These are phyloP conservation scores for Equus quagga DNA, from an alignment of 2,113 vertebrate genomes.

Conservation along the genomic window DNA sequence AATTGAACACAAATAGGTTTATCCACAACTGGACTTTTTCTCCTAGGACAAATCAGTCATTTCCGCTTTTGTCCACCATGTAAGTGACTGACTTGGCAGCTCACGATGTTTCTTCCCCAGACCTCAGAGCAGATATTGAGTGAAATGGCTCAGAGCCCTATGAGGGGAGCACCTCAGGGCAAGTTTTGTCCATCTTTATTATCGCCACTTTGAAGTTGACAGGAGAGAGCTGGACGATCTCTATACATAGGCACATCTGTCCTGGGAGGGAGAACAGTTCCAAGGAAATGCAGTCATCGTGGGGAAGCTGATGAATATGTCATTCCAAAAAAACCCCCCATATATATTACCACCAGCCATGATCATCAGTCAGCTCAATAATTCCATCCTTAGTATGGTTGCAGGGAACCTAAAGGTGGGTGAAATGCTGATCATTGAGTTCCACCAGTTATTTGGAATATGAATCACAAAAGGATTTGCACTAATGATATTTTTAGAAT, in stretches of 20 bases:
- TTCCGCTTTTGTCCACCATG: neutral
- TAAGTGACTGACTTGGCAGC: neutral
- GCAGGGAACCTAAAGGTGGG: conserved; percentile 88
- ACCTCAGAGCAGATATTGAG: neutral
- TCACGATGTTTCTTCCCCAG: neutral
- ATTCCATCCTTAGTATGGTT: conserved; percentile 86
- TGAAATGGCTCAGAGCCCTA: neutral
- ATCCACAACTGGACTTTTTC: neutral
- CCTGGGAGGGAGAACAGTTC: conserved; percentile 87
- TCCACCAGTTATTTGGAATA: conserved; percentile 87
- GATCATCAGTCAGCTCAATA: conserved; percentile 86
- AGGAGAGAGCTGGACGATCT: neutral
- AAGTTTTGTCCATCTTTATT: neutral
- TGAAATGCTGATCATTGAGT: conserved; percentile 88
- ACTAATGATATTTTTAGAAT: conserved; percentile 89
- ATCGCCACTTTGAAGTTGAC: neutral
- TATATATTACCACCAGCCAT: conserved; percentile 84
- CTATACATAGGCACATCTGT: conserved; percentile 84
- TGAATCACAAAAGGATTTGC: conserved; percentile 86
- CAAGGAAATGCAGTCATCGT: conserved; percentile 85
- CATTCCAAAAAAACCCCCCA: conserved; percentile 85
- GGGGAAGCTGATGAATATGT: conserved; percentile 84
- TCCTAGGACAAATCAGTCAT: neutral
- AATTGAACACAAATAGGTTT: neutral
- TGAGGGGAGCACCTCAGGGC: neutral